These are phyloP conservation scores for Arge pagana DNA, from an alignment of 2,888 invertebrate species.

Conservation along the genomic window DNA sequence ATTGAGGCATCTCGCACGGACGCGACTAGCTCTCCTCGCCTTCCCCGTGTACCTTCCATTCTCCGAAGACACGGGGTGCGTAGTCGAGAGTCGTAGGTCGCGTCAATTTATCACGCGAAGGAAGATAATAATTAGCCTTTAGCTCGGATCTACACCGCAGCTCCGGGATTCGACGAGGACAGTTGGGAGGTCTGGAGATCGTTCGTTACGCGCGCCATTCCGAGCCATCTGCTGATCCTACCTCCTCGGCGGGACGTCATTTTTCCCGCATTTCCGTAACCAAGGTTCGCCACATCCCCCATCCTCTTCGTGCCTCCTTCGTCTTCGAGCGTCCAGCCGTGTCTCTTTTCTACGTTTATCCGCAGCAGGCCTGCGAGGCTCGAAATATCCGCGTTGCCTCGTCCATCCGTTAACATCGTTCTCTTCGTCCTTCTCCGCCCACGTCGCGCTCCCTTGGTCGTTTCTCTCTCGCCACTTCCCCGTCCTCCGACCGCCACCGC, in stretches of 20 bases:
- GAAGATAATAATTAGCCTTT: slow-evolving; percentile 49
- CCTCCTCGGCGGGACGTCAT: no score
- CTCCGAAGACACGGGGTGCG: slow-evolving; percentile 25
- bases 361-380: neutral
- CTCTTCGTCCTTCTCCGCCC: no score
- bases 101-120: slow-evolving; percentile 47
- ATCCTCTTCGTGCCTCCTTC: no score
- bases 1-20: slow-evolving; percentile 1
- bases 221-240: no score
- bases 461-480: no score
- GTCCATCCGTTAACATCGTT: no score
- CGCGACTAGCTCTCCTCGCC: no score
- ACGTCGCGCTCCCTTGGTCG: no score
- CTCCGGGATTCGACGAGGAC: neutral
- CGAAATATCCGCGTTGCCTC: no score
- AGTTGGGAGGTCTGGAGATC: slow-evolving; percentile 41
- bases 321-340: slow-evolving; percentile 14
- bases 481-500: no score
- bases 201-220: slow-evolving; percentile 49
- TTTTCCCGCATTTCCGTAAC: no score
- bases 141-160: slow-evolving; percentile 28
- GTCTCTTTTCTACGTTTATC: slow-evolving; percentile 4
- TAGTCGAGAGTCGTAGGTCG: slow-evolving; percentile 31
- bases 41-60: slow-evolving; percentile 22
- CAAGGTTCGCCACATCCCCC: no score